Evolutionary conservation across 2,113 vertebrate species (phyloP).

Genomic region (Pseudopodoces humilis): DNA sequence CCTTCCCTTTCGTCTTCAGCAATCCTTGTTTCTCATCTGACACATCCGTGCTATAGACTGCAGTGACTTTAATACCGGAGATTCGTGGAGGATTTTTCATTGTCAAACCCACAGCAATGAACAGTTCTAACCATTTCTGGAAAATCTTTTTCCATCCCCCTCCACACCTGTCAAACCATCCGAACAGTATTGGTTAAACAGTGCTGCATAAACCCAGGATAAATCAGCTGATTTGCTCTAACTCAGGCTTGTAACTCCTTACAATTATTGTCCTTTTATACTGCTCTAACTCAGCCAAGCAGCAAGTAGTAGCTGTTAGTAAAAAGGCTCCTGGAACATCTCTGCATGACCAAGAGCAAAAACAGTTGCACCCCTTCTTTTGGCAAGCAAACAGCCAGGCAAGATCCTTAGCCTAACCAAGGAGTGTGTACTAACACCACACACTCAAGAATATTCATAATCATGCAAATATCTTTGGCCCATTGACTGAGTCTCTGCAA

Average conservation of each 20-base stretch:
- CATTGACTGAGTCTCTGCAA: conserved; percentile 12
- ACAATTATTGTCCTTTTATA: not conserved
- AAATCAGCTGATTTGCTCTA: not conserved
- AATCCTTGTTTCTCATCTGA: not conserved
- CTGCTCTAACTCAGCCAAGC: not conserved
- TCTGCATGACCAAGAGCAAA: not conserved
- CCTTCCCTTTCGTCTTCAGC: not conserved
- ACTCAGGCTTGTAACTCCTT: not conserved
- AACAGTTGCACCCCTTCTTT: not conserved
- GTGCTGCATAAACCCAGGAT: not conserved
- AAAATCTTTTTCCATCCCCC: not conserved
- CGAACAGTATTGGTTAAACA: not conserved
- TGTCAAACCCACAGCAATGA: not conserved
- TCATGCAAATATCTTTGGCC: conserved; percentile 35
- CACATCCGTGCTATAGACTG: not conserved
- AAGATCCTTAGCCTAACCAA: not conserved
- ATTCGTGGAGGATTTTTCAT: not conserved
- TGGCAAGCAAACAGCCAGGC: not conserved
- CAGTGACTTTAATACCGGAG: not conserved
- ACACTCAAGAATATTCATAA: conserved; percentile 9
- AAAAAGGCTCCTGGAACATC: not conserved
- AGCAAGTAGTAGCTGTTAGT: not conserved
- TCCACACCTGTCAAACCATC: not conserved
- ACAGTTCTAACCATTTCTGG: not conserved
- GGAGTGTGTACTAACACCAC: not conserved